Base-by-base conservation (phyloP, 2,113 vertebrate genomes). In the Chelonoidis abingdonii region DNA sequence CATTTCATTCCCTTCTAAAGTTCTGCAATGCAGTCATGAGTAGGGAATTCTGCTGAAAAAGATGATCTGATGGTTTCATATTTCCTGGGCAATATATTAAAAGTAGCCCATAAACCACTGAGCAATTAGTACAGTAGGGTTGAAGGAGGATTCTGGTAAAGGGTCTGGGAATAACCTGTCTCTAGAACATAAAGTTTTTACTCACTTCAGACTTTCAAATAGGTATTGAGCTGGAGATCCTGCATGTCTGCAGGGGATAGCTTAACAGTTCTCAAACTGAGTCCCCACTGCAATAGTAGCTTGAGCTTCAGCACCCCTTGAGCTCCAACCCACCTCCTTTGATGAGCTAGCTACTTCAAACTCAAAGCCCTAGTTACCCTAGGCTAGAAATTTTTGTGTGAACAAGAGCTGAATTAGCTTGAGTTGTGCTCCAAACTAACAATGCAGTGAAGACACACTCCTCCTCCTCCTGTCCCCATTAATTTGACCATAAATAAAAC, bases 401-500 rank as follows among this genome's bases (percentile, higher is more conserved):
- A 72, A 38, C 17, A 72, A 21, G 35, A n/a, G 31, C 21, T 72
- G 65, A 21, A 21, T 22, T 72, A 19, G n/a, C n/a, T 38, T 72
- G 35, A 69, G 35, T n/a, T n/a, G 62, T n/a, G 16, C 62, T 17
- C 31, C 62, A 69, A n/a, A n/a, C n/a, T 38, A 72, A 38, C 17
- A 72, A 72, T 72, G 35, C n/a, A 72, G n/a, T 38, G 65, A 72
- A 72, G 65, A 72, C 8, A 22, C 10, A 29, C 27, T 7, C 8
- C 44, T 91, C 17, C 81, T 49, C 17, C 53, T 10, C 31, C 11
- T 72, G 41, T 1, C 1, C 17, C 0, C 21, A 8, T 0, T 12
- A 3, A 17, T 29, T 81, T 59, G n/a, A 84, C 65, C 2, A 35
- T 11, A 3, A 8, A 29, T 1, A 27, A 19, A 86, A 52, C 3